Evolutionary conservation across 2,888 invertebrate genomes (phyloP).

Genomic region (Scaptomyza reducta): DNA sequence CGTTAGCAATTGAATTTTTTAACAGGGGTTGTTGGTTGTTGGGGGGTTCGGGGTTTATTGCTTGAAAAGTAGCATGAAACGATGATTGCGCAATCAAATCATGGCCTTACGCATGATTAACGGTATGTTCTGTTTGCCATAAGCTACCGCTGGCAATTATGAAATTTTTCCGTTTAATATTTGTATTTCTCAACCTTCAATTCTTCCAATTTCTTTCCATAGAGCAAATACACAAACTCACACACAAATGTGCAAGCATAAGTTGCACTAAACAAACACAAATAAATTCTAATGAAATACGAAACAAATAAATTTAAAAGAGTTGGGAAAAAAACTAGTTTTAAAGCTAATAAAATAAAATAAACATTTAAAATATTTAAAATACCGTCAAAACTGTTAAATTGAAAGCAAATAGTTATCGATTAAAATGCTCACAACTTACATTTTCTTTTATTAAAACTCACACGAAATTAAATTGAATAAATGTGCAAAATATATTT

Average conservation of each 20-base stretch:
- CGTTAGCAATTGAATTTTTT: slow-evolving; percentile 60
- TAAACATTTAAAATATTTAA: neutral
- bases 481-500: too few relatives aligned
- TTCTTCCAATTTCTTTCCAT: slow-evolving; percentile 12
- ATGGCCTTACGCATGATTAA: slow-evolving; percentile 74
- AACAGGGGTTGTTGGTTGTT: neutral
- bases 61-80: slow-evolving; percentile 11
- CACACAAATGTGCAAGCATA: slow-evolving; percentile 8
- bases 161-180: slow-evolving; percentile 20
- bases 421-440: too few relatives aligned
- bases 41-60: neutral
- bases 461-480: neutral
- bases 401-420: too few relatives aligned
- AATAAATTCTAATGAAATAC: slow-evolving; percentile 4
- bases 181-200: slow-evolving; percentile 38
- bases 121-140: slow-evolving; percentile 52
- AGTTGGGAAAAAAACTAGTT: neutral
- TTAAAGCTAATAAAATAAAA: neutral
- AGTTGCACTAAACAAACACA: slow-evolving; percentile 16
- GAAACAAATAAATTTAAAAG: neutral
- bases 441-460: too few relatives aligned
- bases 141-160: slow-evolving; percentile 48
- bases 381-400: neutral
- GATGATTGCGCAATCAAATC: slow-evolving; percentile 67
- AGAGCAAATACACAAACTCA: neutral